Evolutionary conservation across 2,888 invertebrate genomes (phyloP), one percentile per base, ranked within the genome.

Genomic region (Incurvaria masculella): DNA sequence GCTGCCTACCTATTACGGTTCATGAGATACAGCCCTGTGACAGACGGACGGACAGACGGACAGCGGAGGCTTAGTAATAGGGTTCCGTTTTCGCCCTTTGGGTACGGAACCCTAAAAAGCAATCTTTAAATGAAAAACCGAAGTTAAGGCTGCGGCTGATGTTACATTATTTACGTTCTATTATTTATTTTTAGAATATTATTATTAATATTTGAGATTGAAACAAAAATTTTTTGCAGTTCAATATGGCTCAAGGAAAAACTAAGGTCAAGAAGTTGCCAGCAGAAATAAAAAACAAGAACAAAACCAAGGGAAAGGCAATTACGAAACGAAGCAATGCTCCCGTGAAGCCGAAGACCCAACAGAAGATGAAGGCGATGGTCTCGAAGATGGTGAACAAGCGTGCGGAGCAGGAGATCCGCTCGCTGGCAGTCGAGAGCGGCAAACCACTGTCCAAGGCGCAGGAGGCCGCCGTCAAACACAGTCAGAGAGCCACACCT

Each of bases 351-450:
- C 82, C 85, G 33, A 88, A 87, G 59, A 81, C 83, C 57, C 78
- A 78, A 49, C 69, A 78, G 21, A 68, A 81, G 45, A 65, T 80
- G 1, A 88, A 87, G 59, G 81, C 81, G 53, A 79, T 79, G 47
- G 82, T 88, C 14, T 80, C 85, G 5, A 87, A 85, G 66, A 84
- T 83, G 61, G 84, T 89, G n/a, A 88, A 88, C 60, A 83, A 82
- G 58, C 79, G 83, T 2, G 82, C 84, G 45, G 88, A 88, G 62
- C 67, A 84, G 54, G 86, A 88, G 64, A 71, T 88, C 42, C 66
- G 88, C 45, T 75, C 83, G 2, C 64, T 79, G 49, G 85, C 86
- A 1, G 66, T 68, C 19, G 75, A 69, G 17, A 79, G 73, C 2
- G 81, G 80, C 48, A 60, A 59, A 42, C 69, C 79, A 44, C 60